phyloP scores from a whole-genome alignment of 1,140 invertebrate species.

The Tribolium madens region DNA sequence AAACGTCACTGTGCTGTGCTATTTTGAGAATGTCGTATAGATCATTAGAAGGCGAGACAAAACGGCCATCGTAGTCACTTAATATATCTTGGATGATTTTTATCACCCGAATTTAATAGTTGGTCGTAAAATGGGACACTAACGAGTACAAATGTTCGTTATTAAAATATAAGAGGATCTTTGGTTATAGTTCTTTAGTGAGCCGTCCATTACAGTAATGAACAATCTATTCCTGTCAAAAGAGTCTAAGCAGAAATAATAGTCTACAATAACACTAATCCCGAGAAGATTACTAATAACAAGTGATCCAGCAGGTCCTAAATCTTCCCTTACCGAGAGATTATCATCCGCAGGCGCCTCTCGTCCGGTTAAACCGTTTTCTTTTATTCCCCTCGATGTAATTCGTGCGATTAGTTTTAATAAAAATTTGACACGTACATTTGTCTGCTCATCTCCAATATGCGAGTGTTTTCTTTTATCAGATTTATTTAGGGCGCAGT shows the following conservation, averaged over 20 bases:
- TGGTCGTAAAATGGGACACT: conserved; percentile 2
- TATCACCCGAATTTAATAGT: conserved; percentile 16
- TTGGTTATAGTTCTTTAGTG: conserved; percentile 23
- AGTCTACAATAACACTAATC: conserved; percentile 56
- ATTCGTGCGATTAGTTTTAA: conserved; percentile 23
- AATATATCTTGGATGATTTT: conserved; percentile 8
- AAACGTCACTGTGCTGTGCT: no score
- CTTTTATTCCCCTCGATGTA: conserved; percentile 28
- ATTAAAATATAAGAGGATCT: conserved; percentile 35
- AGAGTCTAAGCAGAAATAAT: conserved; percentile 53
- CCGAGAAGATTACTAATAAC: conserved; percentile 55
- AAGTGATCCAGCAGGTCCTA: conserved; percentile 54
- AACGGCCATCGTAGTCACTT: not conserved
- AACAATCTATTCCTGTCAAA: conserved; percentile 54
- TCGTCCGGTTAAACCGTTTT: conserved; percentile 10
- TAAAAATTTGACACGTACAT: conserved; percentile 34
- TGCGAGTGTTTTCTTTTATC: conserved; percentile 20
- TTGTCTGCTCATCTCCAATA: conserved; percentile 17
- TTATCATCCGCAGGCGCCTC: conserved; percentile 20
- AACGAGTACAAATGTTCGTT: conserved; percentile 29
- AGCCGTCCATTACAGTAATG: conserved; percentile 55
- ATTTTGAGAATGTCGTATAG: no score
- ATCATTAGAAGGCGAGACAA: no score
- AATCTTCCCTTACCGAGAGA: conserved; percentile 45
- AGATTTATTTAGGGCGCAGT: conserved; percentile 23